Evolutionary conservation across 2,113 vertebrate species (phyloP).

Genomic region (Zosterops hypoxanthus): DNA sequence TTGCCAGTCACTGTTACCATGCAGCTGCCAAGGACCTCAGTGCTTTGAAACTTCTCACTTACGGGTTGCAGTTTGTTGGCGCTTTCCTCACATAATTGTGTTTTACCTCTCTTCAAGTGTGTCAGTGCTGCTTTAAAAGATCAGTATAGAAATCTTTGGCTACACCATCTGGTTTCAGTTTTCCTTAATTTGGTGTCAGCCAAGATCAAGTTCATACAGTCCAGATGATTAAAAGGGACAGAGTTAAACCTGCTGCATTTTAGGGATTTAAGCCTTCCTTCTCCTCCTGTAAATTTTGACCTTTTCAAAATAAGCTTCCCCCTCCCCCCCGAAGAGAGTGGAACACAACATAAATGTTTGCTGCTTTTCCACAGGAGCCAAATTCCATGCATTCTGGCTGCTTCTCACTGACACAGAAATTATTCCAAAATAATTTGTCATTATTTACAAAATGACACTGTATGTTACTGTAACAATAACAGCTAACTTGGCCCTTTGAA

Average conservation of each 20-base stretch:
- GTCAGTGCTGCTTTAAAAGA: background rate
- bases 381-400: background rate
- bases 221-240: constrained; percentile 4
- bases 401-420: background rate
- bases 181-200: background rate
- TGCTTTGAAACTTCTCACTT: background rate
- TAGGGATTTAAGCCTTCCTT: background rate
- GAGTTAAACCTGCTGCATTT: constrained; percentile 9
- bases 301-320: background rate
- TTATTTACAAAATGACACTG: background rate
- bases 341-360: background rate
- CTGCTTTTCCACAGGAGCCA: background rate
- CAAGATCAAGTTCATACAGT: background rate
- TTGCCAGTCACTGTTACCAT: background rate
- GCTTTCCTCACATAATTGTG: background rate
- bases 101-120: background rate
- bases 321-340: accelerated
- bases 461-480: background rate
- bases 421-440: background rate
- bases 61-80: background rate
- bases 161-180: background rate
- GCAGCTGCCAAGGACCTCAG: background rate
- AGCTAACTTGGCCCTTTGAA: background rate
- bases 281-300: background rate
- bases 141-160: background rate